Conservation (phyloP, 1,140 invertebrate species). For the Wasmannia auropunctata region DNA sequence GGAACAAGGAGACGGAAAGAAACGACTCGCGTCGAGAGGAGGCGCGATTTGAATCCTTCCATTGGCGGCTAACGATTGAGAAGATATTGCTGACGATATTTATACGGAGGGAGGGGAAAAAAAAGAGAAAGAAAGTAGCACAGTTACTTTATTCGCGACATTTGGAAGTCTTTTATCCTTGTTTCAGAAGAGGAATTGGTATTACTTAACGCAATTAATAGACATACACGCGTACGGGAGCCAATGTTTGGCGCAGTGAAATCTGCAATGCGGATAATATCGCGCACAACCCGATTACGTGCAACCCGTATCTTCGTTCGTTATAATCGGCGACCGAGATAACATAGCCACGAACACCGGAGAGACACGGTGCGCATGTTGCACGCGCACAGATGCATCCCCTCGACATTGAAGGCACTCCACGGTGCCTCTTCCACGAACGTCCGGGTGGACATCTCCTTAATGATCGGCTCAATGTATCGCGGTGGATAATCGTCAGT, state of each 20-base stretch:
- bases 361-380: constrained; percentile 25
- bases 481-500: constrained; percentile 79
- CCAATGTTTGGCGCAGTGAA: not conserved
- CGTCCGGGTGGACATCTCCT: constrained; percentile 70
- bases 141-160: not conserved
- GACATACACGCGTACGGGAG: not conserved
- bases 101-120: not conserved
- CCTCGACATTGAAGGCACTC: not conserved
- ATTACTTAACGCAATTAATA: not conserved
- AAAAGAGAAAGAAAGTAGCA: not conserved
- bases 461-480: constrained; percentile 76
- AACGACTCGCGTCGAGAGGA: not conserved
- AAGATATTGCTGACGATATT: constrained; percentile 27
- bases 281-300: constrained; percentile 19
- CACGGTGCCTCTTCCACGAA: constrained; percentile 74
- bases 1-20: not conserved
- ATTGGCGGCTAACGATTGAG: not conserved
- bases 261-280: constrained; percentile 17
- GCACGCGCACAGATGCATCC: constrained; percentile 55
- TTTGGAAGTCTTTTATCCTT: not conserved
- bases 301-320: constrained; percentile 32
- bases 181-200: not conserved
- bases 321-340: constrained; percentile 49
- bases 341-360: constrained; percentile 13
- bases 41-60: not conserved